Percentiles rank a stretch among this genome's conserved stretches.
phyloP scores from a whole-genome alignment of 1,140 invertebrate genomes.

The Procambarus clarkii region DNA sequence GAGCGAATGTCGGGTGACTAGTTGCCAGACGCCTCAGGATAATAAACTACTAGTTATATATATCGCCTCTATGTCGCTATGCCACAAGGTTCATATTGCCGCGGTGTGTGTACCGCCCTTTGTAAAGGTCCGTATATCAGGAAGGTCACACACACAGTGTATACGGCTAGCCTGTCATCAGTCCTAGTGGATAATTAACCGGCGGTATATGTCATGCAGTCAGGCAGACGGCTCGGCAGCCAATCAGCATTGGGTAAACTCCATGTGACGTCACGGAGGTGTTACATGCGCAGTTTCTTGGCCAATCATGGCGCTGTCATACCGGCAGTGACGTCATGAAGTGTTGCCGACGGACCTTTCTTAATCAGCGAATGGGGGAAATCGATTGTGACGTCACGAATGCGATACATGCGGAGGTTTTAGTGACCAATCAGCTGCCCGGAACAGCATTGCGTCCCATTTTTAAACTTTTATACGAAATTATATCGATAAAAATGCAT shows the following conservation, averaged over 20 bases:
- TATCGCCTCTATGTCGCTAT: too few relatives aligned
- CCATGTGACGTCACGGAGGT: not conserved
- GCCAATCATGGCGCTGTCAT: not conserved
- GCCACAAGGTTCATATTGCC: too few relatives aligned
- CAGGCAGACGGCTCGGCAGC: not conserved
- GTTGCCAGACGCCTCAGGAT: too few relatives aligned
- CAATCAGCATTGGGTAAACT: not conserved
- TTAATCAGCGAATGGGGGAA: not conserved
- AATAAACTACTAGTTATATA: too few relatives aligned
- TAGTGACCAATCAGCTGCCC: not conserved
- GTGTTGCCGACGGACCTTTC: not conserved
- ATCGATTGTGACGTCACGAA: not conserved
- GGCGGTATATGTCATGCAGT: not conserved
- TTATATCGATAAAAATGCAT: too few relatives aligned
- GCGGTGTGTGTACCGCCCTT: too few relatives aligned
- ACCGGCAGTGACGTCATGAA: not conserved
- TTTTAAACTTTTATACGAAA: not conserved
- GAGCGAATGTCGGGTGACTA: too few relatives aligned
- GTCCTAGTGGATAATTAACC: not conserved
- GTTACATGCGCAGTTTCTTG: not conserved
- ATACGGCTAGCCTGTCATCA: not conserved
- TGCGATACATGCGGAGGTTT: not conserved
- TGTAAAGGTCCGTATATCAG: too few relatives aligned
- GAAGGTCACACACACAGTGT: too few relatives aligned
- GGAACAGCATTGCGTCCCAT: not conserved